Conservation (phyloP, 2,113 vertebrate species). For the Fukomys damarensis region DNA sequence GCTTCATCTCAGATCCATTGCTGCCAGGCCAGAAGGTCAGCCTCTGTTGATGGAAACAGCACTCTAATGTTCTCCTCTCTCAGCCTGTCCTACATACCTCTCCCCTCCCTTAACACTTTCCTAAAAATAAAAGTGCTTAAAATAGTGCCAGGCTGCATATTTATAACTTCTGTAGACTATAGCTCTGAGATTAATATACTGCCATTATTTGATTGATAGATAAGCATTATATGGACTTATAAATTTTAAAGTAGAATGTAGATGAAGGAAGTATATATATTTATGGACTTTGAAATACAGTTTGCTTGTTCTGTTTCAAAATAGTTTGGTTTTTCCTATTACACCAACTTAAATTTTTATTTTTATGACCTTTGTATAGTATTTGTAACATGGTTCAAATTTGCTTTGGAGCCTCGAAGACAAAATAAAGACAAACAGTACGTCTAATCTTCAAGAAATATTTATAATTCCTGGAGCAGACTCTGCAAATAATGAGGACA, state of each 20-base stretch:
- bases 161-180: not conserved
- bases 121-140: not conserved
- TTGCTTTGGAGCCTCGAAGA: not conserved
- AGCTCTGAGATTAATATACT: not conserved
- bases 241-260: not conserved
- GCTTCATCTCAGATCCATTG: not conserved
- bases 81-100: not conserved
- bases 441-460: not conserved
- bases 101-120: not conserved
- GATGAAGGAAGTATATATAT: not conserved
- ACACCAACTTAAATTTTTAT: not conserved
- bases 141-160: not conserved
- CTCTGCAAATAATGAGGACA: not conserved
- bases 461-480: not conserved
- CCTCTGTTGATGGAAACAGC: not conserved
- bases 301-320: not conserved
- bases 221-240: not conserved
- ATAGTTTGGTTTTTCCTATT: not conserved
- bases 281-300: not conserved
- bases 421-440: not conserved
- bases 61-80: not conserved
- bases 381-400: not conserved
- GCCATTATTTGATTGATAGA: not conserved
- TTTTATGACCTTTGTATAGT: not conserved
- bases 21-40: not conserved